Percentiles rank a stretch among this genome's conserved stretches.
phyloP scores from a whole-genome alignment of 2,888 invertebrate genomes.

The Yponomeuta malinellus region DNA sequence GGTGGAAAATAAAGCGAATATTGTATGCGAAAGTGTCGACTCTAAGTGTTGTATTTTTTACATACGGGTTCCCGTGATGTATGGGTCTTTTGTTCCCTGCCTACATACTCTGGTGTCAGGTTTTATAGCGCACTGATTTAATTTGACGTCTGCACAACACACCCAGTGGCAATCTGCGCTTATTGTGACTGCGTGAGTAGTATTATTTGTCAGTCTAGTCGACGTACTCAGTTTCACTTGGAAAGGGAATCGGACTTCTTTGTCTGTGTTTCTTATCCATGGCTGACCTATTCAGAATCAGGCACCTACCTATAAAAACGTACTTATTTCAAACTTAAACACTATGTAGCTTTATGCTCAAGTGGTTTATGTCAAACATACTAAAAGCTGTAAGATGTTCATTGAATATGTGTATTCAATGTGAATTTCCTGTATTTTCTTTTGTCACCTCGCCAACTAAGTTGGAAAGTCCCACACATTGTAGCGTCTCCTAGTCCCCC shows the following conservation, averaged over 20 bases:
- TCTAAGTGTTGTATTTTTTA: conserved; percentile 51
- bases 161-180: conserved; percentile 35
- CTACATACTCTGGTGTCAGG: conserved; percentile 34
- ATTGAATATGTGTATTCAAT: too few species aligned
- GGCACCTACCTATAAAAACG: too few species aligned
- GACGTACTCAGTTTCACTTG: background rate
- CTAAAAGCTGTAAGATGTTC: too few species aligned
- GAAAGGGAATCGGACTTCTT: background rate
- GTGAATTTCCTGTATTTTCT: background rate
- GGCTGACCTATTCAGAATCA: too few species aligned
- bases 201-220: background rate
- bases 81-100: conserved; percentile 62
- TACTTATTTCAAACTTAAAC: too few species aligned
- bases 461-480: background rate
- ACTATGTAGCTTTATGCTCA: too few species aligned
- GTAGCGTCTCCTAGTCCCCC: background rate
- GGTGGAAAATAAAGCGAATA: conserved; percentile 53
- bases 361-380: too few species aligned
- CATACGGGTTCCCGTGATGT: conserved; percentile 58
- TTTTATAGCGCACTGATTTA: conserved; percentile 50
- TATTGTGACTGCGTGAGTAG: conserved; percentile 21
- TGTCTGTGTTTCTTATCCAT: too few species aligned
- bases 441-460: background rate
- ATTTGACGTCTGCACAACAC: conserved; percentile 39
- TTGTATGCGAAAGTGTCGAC: conserved; percentile 41